Base-by-base conservation (phyloP, 2,888 invertebrate species). In the Abrostola tripartita region DNA sequence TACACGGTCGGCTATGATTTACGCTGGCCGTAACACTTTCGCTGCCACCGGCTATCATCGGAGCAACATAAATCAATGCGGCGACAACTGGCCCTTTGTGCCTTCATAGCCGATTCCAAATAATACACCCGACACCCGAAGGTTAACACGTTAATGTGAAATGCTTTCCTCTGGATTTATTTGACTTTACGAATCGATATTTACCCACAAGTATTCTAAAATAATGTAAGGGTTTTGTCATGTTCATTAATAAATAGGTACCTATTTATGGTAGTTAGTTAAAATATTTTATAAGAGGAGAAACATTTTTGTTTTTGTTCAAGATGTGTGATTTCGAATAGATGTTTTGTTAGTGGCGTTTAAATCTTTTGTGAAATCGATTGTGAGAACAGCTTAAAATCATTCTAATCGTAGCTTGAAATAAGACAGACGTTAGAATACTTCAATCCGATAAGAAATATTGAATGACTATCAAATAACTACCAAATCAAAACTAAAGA, bases 61-160 rank as follows among this genome's bases (percentile, higher is more conserved):
- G 38, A 67, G 70, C 71, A 67, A 89, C 91, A 93, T 93, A 93
- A 94, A 93, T 93, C 93, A 93, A 90, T 88, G 86, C 79, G 76
- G 65, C 67, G 76, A 81, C 86, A 72, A 78, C 78, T 72, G 85
- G 81, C 87, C 87, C 81, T 88, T 88, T 84, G 85, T 85, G 85
- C 81, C 81, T 79, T 86, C 85, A 90, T 83, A 82, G 81, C 68
- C 82, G 76, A 84, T 83, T 83, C 78, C 82, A 83, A 89, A 85
- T 87, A 85, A 84, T 81, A 85, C 82, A 79, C 79, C 76, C 74
- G 71, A 68, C 68, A 71, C 52, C 63, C 65, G 65, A 68, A 76
- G 76, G 76, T 78, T 76, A 71, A 70, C 74, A 65, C 58, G 63
- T 67, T 78, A 74, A 78, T 64, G 62, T 52, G 67, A 74, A 74